Conservation (phyloP, 2,113 vertebrate species). For the Atherinomorus stipes region DNA sequence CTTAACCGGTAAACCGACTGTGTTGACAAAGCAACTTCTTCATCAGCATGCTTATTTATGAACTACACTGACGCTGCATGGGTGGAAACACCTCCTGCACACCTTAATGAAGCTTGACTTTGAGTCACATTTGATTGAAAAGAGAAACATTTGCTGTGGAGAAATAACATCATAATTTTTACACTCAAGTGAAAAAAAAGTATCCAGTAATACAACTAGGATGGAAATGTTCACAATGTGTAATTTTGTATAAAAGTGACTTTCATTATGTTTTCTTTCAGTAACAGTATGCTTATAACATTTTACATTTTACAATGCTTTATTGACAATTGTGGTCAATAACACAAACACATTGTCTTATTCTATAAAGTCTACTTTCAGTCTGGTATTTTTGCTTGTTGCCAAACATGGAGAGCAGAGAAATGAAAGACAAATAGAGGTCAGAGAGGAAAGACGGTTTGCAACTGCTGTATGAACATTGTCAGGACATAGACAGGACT, state of each 20-base stretch:
- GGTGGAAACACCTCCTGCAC: slow-evolving; percentile 37
- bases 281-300: no score
- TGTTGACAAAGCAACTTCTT: slow-evolving; percentile 73
- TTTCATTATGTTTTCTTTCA: no score
- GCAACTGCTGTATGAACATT: no score
- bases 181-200: neutral
- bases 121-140: slow-evolving; percentile 22
- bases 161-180: neutral
- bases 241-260: no score
- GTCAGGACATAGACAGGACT: no score
- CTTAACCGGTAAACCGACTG: slow-evolving; percentile 49
- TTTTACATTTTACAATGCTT: no score
- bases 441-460: neutral
- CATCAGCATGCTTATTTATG: slow-evolving; percentile 43
- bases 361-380: neutral
- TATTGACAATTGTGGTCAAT: no score
- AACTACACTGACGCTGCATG: slow-evolving; percentile 55
- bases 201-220: no score
- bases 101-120: slow-evolving; percentile 31
- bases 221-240: no score
- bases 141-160: neutral
- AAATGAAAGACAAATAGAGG: neutral
- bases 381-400: neutral
- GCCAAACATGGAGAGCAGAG: neutral
- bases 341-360: neutral